Evolutionary conservation across 2,797 vertebrate species (phyloP).

Genomic region (Anableps anableps): DNA sequence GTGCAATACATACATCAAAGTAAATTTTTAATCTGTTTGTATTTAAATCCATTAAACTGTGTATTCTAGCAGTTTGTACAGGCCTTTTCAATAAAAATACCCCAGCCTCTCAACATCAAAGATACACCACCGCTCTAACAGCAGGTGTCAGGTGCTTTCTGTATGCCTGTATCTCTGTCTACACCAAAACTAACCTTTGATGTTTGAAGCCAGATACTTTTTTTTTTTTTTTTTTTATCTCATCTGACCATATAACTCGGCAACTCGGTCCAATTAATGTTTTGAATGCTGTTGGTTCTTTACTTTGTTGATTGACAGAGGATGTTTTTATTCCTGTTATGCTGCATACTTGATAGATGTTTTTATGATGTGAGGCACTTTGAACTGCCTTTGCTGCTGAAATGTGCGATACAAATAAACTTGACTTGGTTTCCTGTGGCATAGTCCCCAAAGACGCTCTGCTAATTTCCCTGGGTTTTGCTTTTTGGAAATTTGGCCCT

Average conservation of each 20-base stretch:
- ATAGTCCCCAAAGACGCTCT: background rate
- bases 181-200: slow-evolving; percentile 21
- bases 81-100: background rate
- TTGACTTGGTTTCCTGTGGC: too few species aligned
- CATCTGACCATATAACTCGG: slow-evolving; percentile 10
- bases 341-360: too few species aligned
- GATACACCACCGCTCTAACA: background rate
- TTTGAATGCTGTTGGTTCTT: background rate
- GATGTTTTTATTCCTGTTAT: background rate
- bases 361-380: too few species aligned
- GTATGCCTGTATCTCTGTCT: slow-evolving; percentile 10
- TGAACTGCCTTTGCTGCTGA: too few species aligned
- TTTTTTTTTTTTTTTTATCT: slow-evolving; percentile 17
- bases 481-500: background rate
- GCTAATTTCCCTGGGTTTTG: background rate
- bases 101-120: slow-evolving; percentile 24
- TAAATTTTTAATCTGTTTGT: background rate
- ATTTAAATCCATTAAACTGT: slow-evolving; percentile 5
- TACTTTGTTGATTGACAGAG: slow-evolving; percentile 10
- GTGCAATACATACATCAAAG: background rate
- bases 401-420: too few species aligned
- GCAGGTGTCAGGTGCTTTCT: background rate
- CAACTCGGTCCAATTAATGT: slow-evolving; percentile 4
- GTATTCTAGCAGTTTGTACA: slow-evolving; percentile 2
- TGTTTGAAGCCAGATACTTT: slow-evolving; percentile 9